Evolutionary conservation across 2,888 invertebrate species (phyloP).

Genomic region (Idaea biselata): DNA sequence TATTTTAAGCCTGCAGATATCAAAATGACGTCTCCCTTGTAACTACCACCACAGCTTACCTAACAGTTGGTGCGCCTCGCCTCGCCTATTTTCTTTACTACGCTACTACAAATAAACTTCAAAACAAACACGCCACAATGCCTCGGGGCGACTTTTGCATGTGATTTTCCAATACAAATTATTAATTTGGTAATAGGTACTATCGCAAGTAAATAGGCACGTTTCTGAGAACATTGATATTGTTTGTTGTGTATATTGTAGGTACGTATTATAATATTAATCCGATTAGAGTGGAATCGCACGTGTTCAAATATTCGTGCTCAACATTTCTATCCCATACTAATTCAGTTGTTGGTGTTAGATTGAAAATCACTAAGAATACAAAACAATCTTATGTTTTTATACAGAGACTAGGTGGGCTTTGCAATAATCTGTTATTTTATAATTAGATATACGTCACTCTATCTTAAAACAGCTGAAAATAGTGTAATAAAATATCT

Average conservation of each 20-base stretch:
- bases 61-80: too few species aligned
- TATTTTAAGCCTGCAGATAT: too few species aligned
- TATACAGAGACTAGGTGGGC: too few species aligned
- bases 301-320: neutral
- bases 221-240: neutral
- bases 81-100: too few species aligned
- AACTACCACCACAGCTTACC: too few species aligned
- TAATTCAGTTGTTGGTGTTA: neutral
- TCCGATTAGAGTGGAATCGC: neutral
- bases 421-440: too few species aligned
- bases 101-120: too few species aligned
- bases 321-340: neutral
- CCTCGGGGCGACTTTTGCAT: neutral
- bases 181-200: neutral
- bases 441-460: too few species aligned
- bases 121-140: too few species aligned
- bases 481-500: too few species aligned
- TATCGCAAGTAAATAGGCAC: neutral
- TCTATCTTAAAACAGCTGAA: too few species aligned
- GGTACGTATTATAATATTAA: neutral
- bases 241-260: neutral
- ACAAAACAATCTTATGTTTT: neutral
- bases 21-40: too few species aligned
- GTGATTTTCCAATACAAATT: neutral
- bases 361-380: neutral